Percentiles rank a stretch among this genome's conserved stretches.
phyloP scores from a whole-genome alignment of 2,113 vertebrate genomes.

The Sylvia atricapilla region DNA sequence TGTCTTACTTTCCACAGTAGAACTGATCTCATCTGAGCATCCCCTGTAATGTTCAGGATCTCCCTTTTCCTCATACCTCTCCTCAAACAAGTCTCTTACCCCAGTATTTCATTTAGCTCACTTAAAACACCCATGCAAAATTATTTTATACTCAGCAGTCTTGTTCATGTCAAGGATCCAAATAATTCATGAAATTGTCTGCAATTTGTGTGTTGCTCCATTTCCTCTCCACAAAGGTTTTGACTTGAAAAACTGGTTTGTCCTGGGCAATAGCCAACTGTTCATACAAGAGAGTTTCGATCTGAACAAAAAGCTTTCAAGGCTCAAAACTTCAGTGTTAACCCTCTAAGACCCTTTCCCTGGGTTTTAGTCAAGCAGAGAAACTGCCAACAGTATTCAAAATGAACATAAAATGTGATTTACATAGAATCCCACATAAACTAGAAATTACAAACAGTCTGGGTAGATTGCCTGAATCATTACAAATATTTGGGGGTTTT shows the following conservation, averaged over 20 bases:
- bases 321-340: constrained; percentile 24
- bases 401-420: neutral
- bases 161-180: neutral
- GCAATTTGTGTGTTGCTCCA: neutral
- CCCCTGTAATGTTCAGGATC: neutral
- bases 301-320: constrained; percentile 23
- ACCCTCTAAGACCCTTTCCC: neutral
- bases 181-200: neutral
- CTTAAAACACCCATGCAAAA: neutral
- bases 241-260: constrained; percentile 60
- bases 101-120: neutral
- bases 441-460: neutral
- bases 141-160: neutral
- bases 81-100: neutral
- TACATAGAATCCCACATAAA: neutral
- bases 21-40: neutral
- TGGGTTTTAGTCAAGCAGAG: neutral
- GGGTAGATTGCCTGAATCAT: neutral
- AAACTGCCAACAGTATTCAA: neutral
- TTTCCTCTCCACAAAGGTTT: constrained; percentile 21
- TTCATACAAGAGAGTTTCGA: constrained; percentile 7
- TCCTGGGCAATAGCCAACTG: constrained; percentile 33
- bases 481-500: neutral
- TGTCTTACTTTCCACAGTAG: neutral
- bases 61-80: neutral